Conservation (phyloP, 2,113 vertebrate genomes). For the Strigops habroptila region DNA sequence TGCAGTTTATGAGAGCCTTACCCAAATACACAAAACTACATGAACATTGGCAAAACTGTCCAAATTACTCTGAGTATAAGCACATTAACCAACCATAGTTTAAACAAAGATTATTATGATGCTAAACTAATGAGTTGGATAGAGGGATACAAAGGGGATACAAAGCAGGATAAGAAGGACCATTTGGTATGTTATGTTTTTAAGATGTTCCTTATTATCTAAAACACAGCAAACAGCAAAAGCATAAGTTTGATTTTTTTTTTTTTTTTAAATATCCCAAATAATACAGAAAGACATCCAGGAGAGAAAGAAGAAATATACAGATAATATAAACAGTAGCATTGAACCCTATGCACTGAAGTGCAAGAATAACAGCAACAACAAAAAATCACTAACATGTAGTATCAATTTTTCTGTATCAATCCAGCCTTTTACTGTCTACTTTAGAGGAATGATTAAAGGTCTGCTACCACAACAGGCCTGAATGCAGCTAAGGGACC, state of each 20-base stretch:
- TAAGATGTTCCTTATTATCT: background rate
- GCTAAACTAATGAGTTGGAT: background rate
- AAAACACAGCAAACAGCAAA: background rate
- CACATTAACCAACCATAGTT: background rate
- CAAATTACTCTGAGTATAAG: background rate
- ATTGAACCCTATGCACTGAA: background rate
- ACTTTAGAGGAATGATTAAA: background rate
- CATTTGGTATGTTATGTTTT: background rate
- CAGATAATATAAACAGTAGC: background rate
- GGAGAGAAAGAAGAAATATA: background rate
- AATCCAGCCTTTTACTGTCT: background rate
- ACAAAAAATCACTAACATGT: background rate
- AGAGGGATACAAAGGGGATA: too few relatives aligned
- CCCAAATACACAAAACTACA: background rate
- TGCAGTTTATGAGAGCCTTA: background rate
- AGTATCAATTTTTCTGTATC: background rate
- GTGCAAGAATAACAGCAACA: background rate
- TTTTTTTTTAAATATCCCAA: background rate
- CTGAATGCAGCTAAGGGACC: background rate
- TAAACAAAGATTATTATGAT: background rate
- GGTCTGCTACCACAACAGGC: background rate
- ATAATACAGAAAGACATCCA: background rate
- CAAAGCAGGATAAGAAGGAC: background rate
- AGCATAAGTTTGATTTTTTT: background rate
- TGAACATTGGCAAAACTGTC: background rate